phyloP scores from a whole-genome alignment of 2,113 vertebrate genomes.

The Chaenogobius annularis region DNA sequence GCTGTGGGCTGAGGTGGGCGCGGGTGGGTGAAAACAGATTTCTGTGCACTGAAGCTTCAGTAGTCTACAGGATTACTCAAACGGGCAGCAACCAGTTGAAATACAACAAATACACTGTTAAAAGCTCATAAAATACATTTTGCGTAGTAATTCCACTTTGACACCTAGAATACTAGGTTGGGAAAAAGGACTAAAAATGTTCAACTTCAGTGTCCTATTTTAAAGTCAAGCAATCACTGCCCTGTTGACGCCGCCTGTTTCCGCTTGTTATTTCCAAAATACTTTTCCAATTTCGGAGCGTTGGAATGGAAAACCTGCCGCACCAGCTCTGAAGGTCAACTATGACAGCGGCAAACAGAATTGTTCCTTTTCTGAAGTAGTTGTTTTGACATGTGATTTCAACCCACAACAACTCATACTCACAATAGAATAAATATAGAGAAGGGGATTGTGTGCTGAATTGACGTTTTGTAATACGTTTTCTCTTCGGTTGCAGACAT shows the following conservation, averaged over 20 bases:
- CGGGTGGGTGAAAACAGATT: too few species aligned
- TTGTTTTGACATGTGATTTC: slow-evolving; percentile 19
- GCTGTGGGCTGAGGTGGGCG: too few species aligned
- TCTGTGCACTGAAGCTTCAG: too few species aligned
- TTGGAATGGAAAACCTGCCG: slow-evolving; percentile 47
- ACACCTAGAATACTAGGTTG: neutral
- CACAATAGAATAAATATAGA: slow-evolving; percentile 25
- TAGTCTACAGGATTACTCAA: neutral
- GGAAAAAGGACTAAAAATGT: slow-evolving; percentile 22
- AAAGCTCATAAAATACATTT: neutral
- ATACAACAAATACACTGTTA: neutral
- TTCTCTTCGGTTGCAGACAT: slow-evolving; percentile 82
- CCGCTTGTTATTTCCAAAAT: slow-evolving; percentile 49
- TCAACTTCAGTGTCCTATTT: slow-evolving; percentile 29
- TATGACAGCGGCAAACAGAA: slow-evolving; percentile 23
- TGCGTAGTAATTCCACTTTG: neutral
- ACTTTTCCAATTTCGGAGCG: slow-evolving; percentile 48
- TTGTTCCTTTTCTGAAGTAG: slow-evolving; percentile 9
- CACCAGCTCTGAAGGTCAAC: slow-evolving; percentile 41
- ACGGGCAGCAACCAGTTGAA: neutral
- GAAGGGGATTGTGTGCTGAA: neutral
- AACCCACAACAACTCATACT: slow-evolving; percentile 29
- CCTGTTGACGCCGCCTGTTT: slow-evolving; percentile 43
- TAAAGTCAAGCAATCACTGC: slow-evolving; percentile 33
- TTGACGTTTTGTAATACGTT: slow-evolving; percentile 24